Conservation (phyloP, 2,888 invertebrate genomes). For the Zele albiditarsus region DNA sequence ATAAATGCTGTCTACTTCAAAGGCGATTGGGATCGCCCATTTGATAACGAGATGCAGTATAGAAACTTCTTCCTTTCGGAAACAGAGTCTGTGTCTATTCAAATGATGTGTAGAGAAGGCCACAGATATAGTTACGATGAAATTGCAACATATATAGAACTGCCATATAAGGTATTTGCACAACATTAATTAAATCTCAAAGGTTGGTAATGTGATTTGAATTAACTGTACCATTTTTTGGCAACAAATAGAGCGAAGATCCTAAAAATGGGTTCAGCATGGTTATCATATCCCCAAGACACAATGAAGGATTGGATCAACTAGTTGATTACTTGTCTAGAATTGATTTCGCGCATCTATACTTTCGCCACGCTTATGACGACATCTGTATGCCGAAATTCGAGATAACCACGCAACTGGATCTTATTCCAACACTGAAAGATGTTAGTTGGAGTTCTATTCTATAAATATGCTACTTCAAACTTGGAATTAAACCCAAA, state of each 20-base stretch:
- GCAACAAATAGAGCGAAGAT: neutral
- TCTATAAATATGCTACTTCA: neutral
- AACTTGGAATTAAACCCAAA: no score
- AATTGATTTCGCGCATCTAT: neutral
- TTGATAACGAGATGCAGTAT: neutral
- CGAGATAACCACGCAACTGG: neutral
- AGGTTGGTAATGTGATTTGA: neutral
- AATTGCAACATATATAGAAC: neutral
- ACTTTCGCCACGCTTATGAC: neutral
- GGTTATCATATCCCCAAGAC: neutral
- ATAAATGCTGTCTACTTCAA: conserved; percentile 9
- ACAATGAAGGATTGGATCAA: neutral
- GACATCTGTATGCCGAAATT: neutral
- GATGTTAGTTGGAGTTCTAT: neutral
- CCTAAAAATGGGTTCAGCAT: neutral
- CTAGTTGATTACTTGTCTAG: neutral
- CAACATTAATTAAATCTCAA: no score
- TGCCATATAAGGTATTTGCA: neutral
- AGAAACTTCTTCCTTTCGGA: neutral
- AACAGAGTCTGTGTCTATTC: neutral
- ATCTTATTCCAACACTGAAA: neutral
- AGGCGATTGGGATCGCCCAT: neutral
- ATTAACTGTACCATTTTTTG: neutral
- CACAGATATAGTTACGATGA: neutral
- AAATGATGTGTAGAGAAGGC: neutral